Evolutionary conservation across 1,140 invertebrate species (phyloP), one percentile per base, ranked within the genome.

Genomic region (Mycetomoellerius zeteki): DNA sequence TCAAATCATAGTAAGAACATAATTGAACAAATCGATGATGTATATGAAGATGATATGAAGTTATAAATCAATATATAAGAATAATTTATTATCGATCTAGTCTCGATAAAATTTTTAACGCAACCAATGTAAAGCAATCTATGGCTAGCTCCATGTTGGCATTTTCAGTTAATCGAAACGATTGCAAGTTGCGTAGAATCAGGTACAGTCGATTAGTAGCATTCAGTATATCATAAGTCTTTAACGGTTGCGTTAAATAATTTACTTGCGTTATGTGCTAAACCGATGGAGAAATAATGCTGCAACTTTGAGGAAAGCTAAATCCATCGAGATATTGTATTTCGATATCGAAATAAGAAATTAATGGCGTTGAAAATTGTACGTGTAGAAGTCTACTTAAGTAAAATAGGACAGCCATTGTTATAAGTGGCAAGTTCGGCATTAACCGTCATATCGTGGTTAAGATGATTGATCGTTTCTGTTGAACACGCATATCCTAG

Each of bases 331-430:
- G 21, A 52, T 71, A 67, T 65, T 65, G 16, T 21, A 69, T 43
- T n/a, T 27, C 2, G 19, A 65, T 65, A 43, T 69, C 6, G 6
- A 33, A 12, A 69, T 21, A 47, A 71, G 43, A 71, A 43, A 47
- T 3, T 33, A 7, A 73, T 4, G 19, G 4, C 19, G 50, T 19
- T 73, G 24, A 54, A 52, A 52, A 52, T 71, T 50, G 27, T 47
- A 72, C 2, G 24, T 72, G 47, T 50, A 52, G 24, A 71, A 50
- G 16, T 72, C 21, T 73, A 30, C 47, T 54, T 47, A 72, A 52
- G 43, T 50, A 54, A 73, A 73, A 52, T 73, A 62, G 56, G 21
- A 16, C 21, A 21, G 52, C 96, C 90, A 89, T 96, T 30, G 19
- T 67, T 30, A 65, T 37, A 67, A 43, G 60, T 80, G 60, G n/a